phyloP scores from a whole-genome alignment of 2,888 invertebrate species.

The Scaptodrosophila latifasciaeformis region DNA sequence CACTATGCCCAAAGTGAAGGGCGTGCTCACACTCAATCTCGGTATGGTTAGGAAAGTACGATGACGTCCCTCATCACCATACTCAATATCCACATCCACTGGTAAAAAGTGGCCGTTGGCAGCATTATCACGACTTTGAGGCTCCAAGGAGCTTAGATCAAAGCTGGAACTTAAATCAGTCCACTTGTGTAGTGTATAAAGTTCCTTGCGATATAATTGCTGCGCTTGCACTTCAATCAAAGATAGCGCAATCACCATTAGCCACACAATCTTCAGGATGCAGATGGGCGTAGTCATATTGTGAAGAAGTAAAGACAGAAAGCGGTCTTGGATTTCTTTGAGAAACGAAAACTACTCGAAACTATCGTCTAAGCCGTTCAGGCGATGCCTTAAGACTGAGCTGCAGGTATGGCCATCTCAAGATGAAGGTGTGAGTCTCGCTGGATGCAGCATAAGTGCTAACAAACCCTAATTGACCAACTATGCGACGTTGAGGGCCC shows the following conservation, averaged over 20 bases:
- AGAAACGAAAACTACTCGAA: conserved; percentile 5
- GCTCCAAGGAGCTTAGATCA: conserved; percentile 76
- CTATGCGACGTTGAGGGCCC: conserved; percentile 16
- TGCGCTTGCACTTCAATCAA: no score
- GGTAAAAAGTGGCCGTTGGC: conserved; percentile 76
- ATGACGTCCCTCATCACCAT: conserved; percentile 73
- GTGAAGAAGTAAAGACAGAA: not conserved
- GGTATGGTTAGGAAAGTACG: conserved; percentile 84
- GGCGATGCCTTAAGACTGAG: conserved; percentile 41
- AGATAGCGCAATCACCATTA: not conserved
- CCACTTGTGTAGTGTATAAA: conserved; percentile 80
- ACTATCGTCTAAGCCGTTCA: conserved; percentile 46
- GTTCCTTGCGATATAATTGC: conserved; percentile 69
- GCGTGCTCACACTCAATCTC: conserved; percentile 82
- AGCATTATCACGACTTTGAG: conserved; percentile 78
- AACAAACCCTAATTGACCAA: conserved; percentile 58
- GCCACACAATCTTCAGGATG: conserved; percentile 22
- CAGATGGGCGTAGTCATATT: conserved; percentile 23
- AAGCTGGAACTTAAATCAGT: conserved; percentile 80
- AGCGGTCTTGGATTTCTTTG: not conserved
- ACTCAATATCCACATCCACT: conserved; percentile 73
- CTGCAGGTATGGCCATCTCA: conserved; percentile 39
- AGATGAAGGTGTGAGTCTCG: conserved; percentile 29
- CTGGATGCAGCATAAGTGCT: conserved; percentile 33
- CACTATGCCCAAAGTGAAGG: conserved; percentile 83